A percentile compares a stretch with the other conserved stretches of the same genome.
These are phyloP conservation scores for Pseudococcus jackbeardsleyi DNA, from an alignment of 2,888 invertebrate genomes.

Conservation along the genomic window DNA sequence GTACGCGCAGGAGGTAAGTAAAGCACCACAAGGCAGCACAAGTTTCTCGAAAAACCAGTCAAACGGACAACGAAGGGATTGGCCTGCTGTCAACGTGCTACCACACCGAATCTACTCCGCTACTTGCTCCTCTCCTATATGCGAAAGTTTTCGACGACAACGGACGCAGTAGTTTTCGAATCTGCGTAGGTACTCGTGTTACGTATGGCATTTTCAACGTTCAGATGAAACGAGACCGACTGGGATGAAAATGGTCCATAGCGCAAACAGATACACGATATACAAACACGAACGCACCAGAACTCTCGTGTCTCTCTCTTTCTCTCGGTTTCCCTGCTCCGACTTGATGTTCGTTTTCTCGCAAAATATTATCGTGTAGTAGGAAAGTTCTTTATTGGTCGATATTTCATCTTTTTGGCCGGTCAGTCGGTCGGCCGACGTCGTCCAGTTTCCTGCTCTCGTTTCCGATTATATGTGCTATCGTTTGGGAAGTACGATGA, in stretches of 20 bases:
- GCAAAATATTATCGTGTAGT: not conserved
- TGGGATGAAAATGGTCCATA: conserved; percentile 5
- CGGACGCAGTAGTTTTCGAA: not conserved
- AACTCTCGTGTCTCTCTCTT: not conserved
- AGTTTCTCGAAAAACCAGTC: conserved; percentile 2
- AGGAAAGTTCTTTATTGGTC: conserved; percentile 10
- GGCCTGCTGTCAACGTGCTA: conserved; percentile 15
- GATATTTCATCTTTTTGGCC: conserved; percentile 39
- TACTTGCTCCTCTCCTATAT: not conserved
- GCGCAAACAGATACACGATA: not conserved
- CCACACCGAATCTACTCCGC: not conserved
- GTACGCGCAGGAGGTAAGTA: not conserved
- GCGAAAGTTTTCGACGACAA: not conserved
- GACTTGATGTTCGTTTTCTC: not conserved
- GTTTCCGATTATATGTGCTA: not conserved
- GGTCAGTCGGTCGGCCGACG: not conserved
- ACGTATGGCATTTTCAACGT: not conserved
- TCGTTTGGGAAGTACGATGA: not conserved
- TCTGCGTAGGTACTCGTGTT: not conserved
- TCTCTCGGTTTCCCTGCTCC: not conserved
- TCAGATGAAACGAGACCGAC: too few relatives aligned
- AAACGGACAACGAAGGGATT: conserved; percentile 17
- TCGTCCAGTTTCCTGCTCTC: not conserved
- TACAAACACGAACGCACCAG: not conserved
- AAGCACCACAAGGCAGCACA: conserved; percentile 11